Percentiles rank a stretch among this genome's conserved stretches.
These are phyloP conservation scores for Nipponia nippon DNA, from an alignment of 2,113 vertebrate species.

Conservation along the genomic window DNA sequence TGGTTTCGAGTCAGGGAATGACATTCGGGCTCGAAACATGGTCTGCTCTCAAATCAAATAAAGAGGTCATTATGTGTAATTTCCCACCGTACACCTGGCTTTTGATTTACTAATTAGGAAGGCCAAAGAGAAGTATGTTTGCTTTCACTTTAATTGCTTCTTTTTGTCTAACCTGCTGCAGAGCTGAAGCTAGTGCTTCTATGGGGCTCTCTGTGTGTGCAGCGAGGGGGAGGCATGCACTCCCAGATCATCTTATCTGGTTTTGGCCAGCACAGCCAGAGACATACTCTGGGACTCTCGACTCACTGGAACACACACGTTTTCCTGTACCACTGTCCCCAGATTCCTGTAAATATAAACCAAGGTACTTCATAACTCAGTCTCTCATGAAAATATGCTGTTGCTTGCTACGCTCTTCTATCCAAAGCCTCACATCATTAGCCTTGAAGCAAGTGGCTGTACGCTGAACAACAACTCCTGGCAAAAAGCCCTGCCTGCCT, in stretches of 20 bases:
- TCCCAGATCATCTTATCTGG: neutral
- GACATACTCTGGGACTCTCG: neutral
- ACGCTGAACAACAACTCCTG: neutral
- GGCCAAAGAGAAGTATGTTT: neutral
- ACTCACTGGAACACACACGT: neutral
- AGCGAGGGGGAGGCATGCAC: neutral
- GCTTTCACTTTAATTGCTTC: neutral
- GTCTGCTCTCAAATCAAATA: neutral
- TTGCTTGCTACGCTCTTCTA: neutral
- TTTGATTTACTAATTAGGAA: neutral
- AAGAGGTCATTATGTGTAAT: neutral
- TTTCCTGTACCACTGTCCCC: neutral
- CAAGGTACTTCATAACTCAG: neutral
- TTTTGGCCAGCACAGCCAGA: neutral
- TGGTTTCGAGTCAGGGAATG: neutral
- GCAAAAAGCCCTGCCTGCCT: neutral
- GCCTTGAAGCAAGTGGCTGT: neutral
- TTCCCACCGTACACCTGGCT: neutral
- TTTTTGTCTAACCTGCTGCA: neutral
- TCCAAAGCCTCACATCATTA: neutral
- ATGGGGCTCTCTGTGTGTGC: neutral
- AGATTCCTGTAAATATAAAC: neutral
- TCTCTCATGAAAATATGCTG: neutral
- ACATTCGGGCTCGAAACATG: neutral
- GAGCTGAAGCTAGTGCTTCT: neutral